Evolutionary conservation across 2,113 vertebrate species (phyloP).

Genomic region (Danio rerio): DNA sequence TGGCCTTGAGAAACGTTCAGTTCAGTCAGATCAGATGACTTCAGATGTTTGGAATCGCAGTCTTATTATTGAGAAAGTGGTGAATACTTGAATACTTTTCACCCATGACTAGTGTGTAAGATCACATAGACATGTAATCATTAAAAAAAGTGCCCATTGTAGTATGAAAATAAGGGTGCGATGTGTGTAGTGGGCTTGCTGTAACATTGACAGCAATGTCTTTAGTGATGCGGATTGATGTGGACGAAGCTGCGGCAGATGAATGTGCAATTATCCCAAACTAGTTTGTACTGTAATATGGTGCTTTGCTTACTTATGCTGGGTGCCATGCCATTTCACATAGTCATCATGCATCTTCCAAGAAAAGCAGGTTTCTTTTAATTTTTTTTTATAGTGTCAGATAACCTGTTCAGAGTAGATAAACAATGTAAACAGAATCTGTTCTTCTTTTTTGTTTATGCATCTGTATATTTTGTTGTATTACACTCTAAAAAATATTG

Average conservation of each 20-base stretch:
- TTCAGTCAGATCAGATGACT: conserved; percentile 68
- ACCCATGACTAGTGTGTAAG: not conserved
- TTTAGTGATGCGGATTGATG: conserved; percentile 35
- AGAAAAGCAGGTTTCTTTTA: not conserved
- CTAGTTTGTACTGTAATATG: conserved; percentile 11
- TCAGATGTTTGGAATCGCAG: conserved; percentile 68
- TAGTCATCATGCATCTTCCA: conserved; percentile 1
- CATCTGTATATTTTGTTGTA: no score
- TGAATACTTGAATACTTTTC: not conserved
- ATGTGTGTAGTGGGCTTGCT: conserved; percentile 17
- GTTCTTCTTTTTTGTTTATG: not conserved
- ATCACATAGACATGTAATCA: conserved; percentile 7
- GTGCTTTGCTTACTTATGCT: conserved; percentile 11
- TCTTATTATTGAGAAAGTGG: conserved; percentile 31
- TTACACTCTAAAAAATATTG: no score
- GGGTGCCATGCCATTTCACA: not conserved
- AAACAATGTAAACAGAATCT: not conserved
- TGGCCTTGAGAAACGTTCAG: conserved; percentile 61
- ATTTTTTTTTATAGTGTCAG: not conserved
- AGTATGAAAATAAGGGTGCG: conserved; percentile 40
- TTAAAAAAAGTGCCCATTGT: not conserved
- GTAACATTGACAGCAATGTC: conserved; percentile 21
- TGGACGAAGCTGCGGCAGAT: conserved; percentile 25
- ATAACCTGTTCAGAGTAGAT: no score
- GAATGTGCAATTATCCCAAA: conserved; percentile 20